phyloP scores from a whole-genome alignment of 1,140 invertebrate species.

The Anastatus disparis region DNA sequence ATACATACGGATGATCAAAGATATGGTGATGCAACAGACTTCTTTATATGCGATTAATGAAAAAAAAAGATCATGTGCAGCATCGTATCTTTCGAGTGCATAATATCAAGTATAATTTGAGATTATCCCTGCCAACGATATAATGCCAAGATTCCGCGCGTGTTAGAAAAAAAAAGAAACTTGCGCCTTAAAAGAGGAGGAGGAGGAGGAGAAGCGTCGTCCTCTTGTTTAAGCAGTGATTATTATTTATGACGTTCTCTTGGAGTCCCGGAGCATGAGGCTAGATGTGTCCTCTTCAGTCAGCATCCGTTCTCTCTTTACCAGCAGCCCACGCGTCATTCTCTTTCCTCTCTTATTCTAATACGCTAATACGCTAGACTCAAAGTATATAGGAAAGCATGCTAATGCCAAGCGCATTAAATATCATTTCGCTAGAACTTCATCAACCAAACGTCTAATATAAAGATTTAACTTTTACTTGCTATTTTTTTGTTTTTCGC shows the following conservation, averaged over 20 bases:
- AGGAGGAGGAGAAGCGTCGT: background rate
- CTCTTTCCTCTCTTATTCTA: background rate
- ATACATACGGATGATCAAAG: no score
- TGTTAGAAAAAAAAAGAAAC: no score
- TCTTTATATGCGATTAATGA: no score
- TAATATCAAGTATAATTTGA: background rate
- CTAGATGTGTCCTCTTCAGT: slow-evolving; percentile 49
- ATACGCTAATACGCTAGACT: slow-evolving; percentile 36
- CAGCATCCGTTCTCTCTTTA: slow-evolving; percentile 40
- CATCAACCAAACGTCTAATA: slow-evolving; percentile 13
- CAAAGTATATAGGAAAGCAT: background rate
- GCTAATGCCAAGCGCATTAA: slow-evolving; percentile 20
- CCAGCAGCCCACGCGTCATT: slow-evolving; percentile 49
- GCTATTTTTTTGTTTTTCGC: background rate
- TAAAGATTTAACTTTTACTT: background rate
- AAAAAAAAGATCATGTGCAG: slow-evolving; percentile 38
- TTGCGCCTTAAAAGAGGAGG: background rate
- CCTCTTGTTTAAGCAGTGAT: slow-evolving; percentile 45
- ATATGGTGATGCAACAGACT: no score
- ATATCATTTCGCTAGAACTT: background rate
- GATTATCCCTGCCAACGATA: no score
- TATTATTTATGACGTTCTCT: slow-evolving; percentile 61
- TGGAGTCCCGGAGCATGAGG: slow-evolving; percentile 40
- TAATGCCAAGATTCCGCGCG: background rate
- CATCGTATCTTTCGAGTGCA: background rate